Percentiles rank a stretch among this genome's conserved stretches.
phyloP scores from a whole-genome alignment of 2,888 invertebrate species.

The Andricus curvator region DNA sequence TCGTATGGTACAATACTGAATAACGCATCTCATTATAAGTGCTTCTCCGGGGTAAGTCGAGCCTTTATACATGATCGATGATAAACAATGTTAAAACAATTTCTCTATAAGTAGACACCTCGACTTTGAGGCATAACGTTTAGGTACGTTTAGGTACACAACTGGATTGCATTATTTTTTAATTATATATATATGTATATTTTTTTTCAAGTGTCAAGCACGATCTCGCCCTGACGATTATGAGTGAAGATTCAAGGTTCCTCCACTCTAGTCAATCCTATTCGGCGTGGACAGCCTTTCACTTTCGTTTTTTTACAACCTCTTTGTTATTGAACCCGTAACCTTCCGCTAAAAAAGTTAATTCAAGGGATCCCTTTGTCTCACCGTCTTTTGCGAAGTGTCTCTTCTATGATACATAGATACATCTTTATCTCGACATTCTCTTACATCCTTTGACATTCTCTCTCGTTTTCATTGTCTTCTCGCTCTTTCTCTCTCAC shows the following conservation, averaged over 20 bases:
- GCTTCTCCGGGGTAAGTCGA: constrained; percentile 57
- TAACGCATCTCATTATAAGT: constrained; percentile 66
- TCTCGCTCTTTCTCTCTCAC: constrained; percentile 31
- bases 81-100: constrained; percentile 57
- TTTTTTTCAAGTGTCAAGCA: constrained; percentile 24
- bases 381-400: neutral
- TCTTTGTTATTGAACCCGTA: constrained; percentile 43
- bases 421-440: constrained; percentile 40
- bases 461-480: neutral
- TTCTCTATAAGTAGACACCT: constrained; percentile 55
- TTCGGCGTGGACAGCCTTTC: constrained; percentile 55
- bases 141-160: constrained; percentile 52
- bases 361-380: constrained; percentile 12
- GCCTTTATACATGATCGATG: constrained; percentile 62
- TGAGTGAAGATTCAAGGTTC: constrained; percentile 35
- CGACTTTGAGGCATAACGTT: constrained; percentile 58
- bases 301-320: constrained; percentile 34
- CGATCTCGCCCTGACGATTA: constrained; percentile 18
- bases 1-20: constrained; percentile 66
- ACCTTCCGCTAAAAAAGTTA: constrained; percentile 14
- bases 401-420: constrained; percentile 41
- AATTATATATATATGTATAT: neutral
- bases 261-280: constrained; percentile 52
- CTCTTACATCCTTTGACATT: constrained; percentile 1
- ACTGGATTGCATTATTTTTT: constrained; percentile 42